phyloP scores from a whole-genome alignment of 64 coral and sea anemone genomes.

The Orbicella faveolata region DNA sequence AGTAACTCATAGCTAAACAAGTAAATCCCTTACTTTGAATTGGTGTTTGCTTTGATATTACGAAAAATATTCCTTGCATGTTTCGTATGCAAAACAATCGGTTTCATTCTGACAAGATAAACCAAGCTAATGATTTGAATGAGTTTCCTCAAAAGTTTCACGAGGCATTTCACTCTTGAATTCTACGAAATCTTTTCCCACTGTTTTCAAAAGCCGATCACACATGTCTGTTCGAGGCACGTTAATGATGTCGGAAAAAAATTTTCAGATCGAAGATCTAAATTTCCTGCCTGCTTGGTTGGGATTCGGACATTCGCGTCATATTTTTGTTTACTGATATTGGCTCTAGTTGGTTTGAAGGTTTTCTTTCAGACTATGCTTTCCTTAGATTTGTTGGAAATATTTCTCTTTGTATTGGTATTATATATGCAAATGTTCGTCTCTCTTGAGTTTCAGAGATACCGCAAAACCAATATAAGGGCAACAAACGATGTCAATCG shows the following conservation, averaged over 20 bases:
- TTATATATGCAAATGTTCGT: not conserved
- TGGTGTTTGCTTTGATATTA: not conserved
- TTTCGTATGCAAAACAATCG: not conserved
- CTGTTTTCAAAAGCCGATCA: too few species aligned
- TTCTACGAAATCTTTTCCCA: not conserved
- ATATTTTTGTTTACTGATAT: not conserved
- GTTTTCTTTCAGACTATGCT: not conserved
- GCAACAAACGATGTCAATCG: not conserved
- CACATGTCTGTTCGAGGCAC: too few species aligned
- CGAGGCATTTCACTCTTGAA: not conserved
- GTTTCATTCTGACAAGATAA: not conserved
- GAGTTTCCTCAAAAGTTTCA: not conserved
- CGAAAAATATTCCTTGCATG: not conserved
- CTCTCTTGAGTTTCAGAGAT: not conserved
- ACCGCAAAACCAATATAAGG: not conserved
- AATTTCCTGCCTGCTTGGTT: too few species aligned
- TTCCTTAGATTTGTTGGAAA: not conserved
- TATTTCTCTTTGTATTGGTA: not conserved
- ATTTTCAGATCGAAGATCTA: too few species aligned
- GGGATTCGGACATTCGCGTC: not conserved
- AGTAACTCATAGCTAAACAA: slow-evolving; percentile 12
- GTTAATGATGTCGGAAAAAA: too few species aligned
- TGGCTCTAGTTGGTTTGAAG: not conserved
- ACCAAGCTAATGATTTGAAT: not conserved
- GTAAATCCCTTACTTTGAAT: not conserved